Evolutionary conservation across 1,140 invertebrate genomes (phyloP).

Genomic region (Ooceraea biroi): DNA sequence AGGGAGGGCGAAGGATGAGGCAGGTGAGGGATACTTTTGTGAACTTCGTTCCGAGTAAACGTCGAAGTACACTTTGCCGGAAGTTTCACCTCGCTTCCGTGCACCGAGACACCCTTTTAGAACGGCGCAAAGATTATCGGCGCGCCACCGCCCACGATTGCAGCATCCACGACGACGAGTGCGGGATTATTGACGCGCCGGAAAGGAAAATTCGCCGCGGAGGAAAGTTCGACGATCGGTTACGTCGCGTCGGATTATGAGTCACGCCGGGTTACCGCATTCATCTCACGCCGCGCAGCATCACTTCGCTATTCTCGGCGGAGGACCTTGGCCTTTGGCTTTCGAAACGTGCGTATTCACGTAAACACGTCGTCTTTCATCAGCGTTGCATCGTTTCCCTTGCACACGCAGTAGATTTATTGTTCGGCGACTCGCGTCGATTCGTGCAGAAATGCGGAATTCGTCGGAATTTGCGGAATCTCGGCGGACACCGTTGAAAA

Average conservation of each 20-base stretch:
- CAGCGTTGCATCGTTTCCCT: too few relatives aligned
- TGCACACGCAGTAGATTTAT: neutral
- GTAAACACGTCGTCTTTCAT: too few relatives aligned
- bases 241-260: too few relatives aligned
- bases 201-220: neutral
- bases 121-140: constrained; percentile 22
- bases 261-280: too few relatives aligned
- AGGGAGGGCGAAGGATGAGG: neutral
- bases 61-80: constrained; percentile 45
- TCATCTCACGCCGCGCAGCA: too few relatives aligned
- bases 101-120: constrained; percentile 31
- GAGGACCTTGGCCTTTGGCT: too few relatives aligned
- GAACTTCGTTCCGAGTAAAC: constrained; percentile 52
- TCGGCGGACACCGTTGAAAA: neutral
- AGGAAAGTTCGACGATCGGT: neutral
- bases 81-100: constrained; percentile 51
- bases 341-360: too few relatives aligned
- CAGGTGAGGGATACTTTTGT: constrained; percentile 57
- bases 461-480: constrained; percentile 27
- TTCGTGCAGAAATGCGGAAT: neutral
- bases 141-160: constrained; percentile 1
- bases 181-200: too few relatives aligned
- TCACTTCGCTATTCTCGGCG: too few relatives aligned
- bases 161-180: too few relatives aligned
- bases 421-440: neutral